Evolutionary conservation across 2,113 vertebrate genomes (phyloP), one percentile per base, ranked within the genome.

Genomic region (Pelecanoides urinatrix): DNA sequence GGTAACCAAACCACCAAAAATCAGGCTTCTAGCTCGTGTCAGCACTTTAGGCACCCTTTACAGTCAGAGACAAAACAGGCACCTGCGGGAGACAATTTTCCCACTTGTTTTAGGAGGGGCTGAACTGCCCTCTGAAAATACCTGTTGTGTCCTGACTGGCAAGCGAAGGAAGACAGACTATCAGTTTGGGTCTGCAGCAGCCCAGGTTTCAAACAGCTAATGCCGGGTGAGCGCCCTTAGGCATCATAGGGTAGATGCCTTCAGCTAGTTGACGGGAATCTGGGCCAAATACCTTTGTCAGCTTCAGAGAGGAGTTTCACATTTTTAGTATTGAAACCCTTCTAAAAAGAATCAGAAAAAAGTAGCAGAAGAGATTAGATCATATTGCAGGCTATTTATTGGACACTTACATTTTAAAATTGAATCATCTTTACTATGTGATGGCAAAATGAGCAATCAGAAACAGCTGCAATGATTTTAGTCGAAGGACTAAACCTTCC

Each of bases 391-490:
- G 27, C 44, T 79, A 52, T 79, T 89, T 78, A 50, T 13, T 70
- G 50, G 58, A 65, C 40, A 47, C 40, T 89, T 61, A 17, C 3
- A 19, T 44, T 67, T 81, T 81, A n/a, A 76, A 90, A 84, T 9
- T n/a, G 71, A 91, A 95, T 85, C 23, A 61, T 78, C 45, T 81
- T 73, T 90, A 92, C 53, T 82, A 56, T 25, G n/a, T 38, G 45
- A 56, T 4, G 34, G 70, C 70, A 91, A 86, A 92, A 62, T 63
- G 42, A 76, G 66, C 71, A 94, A 85, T 50, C 84, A 95, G 71
- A 91, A 90, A 58, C 63, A 95, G 91, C 62, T 92, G 95, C 45
- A 89, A 29, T 59, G 62, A 88, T 47, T 92, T 91, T 62, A 72
- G 58, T 42, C 1, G 4, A 79, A 73, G 66, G 49, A 67, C 40